phyloP scores from a whole-genome alignment of 2,888 invertebrate genomes.

The Tiphia femorata region DNA sequence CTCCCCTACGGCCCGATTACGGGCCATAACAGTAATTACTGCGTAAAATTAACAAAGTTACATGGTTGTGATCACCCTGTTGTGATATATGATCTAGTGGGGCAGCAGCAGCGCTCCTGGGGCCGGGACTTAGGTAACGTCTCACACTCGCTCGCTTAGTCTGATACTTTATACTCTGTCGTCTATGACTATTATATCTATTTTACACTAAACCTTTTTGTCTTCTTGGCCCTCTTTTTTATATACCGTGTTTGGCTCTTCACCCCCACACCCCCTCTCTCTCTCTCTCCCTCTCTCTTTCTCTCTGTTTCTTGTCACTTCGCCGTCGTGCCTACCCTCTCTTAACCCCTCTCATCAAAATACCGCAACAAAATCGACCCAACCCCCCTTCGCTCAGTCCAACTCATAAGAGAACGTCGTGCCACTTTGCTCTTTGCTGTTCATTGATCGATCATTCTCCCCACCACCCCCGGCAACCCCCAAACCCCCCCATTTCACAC shows the following conservation, averaged over 20 bases:
- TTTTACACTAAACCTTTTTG: background rate
- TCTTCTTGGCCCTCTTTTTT: constrained; percentile 32
- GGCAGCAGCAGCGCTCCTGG: constrained; percentile 75
- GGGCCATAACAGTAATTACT: constrained; percentile 46
- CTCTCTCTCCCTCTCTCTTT: constrained; percentile 33
- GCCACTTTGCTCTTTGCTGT: too few species aligned
- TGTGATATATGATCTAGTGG: constrained; percentile 72
- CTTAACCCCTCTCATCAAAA: too few species aligned
- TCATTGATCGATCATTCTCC: too few species aligned
- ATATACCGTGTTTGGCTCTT: constrained; percentile 24
- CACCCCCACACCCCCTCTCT: background rate
- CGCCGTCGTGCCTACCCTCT: too few species aligned
- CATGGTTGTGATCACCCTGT: constrained; percentile 66
- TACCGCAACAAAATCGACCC: too few species aligned
- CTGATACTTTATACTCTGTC: constrained; percentile 50
- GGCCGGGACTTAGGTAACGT: constrained; percentile 75
- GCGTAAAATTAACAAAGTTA: constrained; percentile 53
- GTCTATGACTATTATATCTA: constrained; percentile 51
- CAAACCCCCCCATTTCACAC: too few species aligned
- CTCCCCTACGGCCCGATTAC: constrained; percentile 9
- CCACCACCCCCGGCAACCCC: too few species aligned
- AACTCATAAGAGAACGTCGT: too few species aligned
- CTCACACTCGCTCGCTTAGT: constrained; percentile 66
- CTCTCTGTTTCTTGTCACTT: constrained; percentile 14
- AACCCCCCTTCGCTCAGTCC: too few species aligned